Percentiles rank a stretch among this genome's conserved stretches.
These are phyloP conservation scores for Odontocerum albicorne DNA, from an alignment of 2,888 invertebrate species.

Conservation along the genomic window DNA sequence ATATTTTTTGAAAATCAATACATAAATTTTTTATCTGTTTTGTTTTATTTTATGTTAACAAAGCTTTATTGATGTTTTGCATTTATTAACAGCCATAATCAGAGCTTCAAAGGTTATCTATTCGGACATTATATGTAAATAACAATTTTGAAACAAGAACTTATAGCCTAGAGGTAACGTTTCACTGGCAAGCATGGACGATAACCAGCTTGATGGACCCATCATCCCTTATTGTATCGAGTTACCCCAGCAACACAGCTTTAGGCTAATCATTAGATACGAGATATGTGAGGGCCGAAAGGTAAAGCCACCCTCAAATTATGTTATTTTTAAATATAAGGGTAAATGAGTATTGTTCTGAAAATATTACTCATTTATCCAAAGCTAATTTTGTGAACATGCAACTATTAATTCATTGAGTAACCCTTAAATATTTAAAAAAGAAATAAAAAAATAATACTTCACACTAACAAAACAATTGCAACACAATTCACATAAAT, in stretches of 20 bases:
- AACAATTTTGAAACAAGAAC: neutral
- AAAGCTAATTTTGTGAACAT: too few relatives aligned
- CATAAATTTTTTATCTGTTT: too few relatives aligned
- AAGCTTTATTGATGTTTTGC: too few relatives aligned
- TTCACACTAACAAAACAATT: too few relatives aligned
- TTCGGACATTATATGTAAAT: neutral
- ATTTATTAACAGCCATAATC: too few relatives aligned
- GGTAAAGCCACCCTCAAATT: conserved; percentile 19
- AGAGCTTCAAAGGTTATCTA: neutral
- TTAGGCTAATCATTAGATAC: conserved; percentile 30
- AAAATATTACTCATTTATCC: neutral
- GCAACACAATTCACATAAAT: too few relatives aligned
- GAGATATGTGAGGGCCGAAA: conserved; percentile 12
- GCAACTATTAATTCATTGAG: too few relatives aligned
- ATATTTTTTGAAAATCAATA: too few relatives aligned
- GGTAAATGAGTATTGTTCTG: conserved; percentile 22
- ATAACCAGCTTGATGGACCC: conserved; percentile 30
- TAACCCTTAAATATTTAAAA: too few relatives aligned
- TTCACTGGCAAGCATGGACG: conserved; percentile 11
- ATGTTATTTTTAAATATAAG: conserved; percentile 23
- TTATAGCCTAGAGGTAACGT: conserved; percentile 23
- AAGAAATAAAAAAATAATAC: too few relatives aligned
- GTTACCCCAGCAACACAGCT: conserved; percentile 12
- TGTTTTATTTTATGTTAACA: too few relatives aligned
- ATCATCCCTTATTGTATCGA: conserved; percentile 23